Evolutionary conservation across 2,888 invertebrate species (phyloP).

Genomic region (Ochlodes sylvanus): DNA sequence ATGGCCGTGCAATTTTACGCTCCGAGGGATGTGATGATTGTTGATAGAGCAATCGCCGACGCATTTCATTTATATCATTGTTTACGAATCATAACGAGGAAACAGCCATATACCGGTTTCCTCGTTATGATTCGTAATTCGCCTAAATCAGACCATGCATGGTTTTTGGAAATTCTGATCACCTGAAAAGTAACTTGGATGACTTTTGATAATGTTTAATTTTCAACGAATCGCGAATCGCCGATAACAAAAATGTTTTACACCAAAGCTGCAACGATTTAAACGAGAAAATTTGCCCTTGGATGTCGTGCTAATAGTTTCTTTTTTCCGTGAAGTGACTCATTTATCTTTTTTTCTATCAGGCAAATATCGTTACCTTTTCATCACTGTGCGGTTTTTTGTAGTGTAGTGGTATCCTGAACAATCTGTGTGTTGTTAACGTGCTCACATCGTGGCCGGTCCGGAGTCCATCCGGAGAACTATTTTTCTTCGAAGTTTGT

Average conservation of each 20-base stretch:
- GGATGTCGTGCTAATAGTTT: not conserved
- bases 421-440: conserved; percentile 3
- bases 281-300: not conserved
- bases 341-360: not conserved
- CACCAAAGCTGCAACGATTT: conserved; percentile 1
- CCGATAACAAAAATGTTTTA: not conserved
- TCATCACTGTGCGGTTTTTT: not conserved
- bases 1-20: not conserved
- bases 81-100: not conserved
- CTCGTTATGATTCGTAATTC: no score
- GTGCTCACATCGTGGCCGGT: conserved; percentile 4
- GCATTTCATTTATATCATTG: not conserved
- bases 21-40: not conserved
- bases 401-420: conserved; percentile 3
- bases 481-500: conserved; percentile 30
- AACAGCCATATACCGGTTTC: not conserved
- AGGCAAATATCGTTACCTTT: not conserved
- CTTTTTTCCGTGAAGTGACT: not conserved
- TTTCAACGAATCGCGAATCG: not conserved
- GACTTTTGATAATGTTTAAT: not conserved
- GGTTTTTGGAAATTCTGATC: no score
- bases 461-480: conserved; percentile 26
- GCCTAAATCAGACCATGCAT: no score
- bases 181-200: not conserved
- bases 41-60: not conserved